Evolutionary conservation across 2,888 invertebrate species (phyloP).

Genomic region (Drosophila histrio): DNA sequence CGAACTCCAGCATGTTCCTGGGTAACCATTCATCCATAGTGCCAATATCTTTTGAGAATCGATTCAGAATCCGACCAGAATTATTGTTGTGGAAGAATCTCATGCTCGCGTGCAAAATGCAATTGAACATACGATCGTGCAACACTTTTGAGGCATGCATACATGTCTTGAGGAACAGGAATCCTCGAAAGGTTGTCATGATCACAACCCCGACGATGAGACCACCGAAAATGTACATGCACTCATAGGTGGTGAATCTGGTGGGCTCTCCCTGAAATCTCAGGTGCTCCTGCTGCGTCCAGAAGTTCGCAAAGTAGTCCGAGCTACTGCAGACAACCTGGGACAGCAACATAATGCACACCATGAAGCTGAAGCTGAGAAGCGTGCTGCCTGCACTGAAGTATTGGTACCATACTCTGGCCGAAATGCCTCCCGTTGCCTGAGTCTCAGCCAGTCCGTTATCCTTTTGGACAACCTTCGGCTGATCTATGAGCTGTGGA

Average conservation of each 20-base stretch:
- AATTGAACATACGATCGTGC: slow-evolving; percentile 92
- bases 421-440: slow-evolving; percentile 83
- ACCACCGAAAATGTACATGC: slow-evolving; percentile 82
- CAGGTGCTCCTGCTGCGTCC: slow-evolving; percentile 85
- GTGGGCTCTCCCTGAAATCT: slow-evolving; percentile 77
- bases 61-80: slow-evolving; percentile 89
- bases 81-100: slow-evolving; percentile 94
- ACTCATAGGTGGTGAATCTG: slow-evolving; percentile 78
- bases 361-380: slow-evolving; percentile 84
- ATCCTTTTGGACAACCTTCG: slow-evolving; percentile 56
- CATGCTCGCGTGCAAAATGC: slow-evolving; percentile 90
- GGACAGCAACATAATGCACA: slow-evolving; percentile 85
- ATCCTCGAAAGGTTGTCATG: slow-evolving; percentile 86
- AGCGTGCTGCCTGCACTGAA: slow-evolving; percentile 85
- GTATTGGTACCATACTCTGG: slow-evolving; percentile 84
- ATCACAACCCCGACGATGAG: slow-evolving; percentile 83
- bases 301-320: slow-evolving; percentile 88
- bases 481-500: slow-evolving; percentile 45
- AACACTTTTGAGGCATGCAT: slow-evolving; percentile 90
- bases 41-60: slow-evolving; percentile 91
- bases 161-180: slow-evolving; percentile 89
- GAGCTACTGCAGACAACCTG: slow-evolving; percentile 86
- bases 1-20: slow-evolving; percentile 85
- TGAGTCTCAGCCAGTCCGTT: slow-evolving; percentile 81
- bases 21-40: slow-evolving; percentile 86